phyloP scores from a whole-genome alignment of 2,888 invertebrate genomes.

The Vanessa cardui region DNA sequence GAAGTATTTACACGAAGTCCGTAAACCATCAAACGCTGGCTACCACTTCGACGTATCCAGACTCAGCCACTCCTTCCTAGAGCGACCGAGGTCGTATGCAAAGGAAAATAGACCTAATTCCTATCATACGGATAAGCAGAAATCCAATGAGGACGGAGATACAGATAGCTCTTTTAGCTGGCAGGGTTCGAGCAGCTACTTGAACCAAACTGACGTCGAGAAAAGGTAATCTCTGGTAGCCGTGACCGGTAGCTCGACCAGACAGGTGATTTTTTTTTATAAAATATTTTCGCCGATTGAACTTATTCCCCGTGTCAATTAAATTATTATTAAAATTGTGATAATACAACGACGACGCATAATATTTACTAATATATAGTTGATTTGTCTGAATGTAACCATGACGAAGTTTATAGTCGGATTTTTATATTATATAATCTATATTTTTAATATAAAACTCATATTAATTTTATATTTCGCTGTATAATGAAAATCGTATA shows the following conservation, averaged over 20 bases:
- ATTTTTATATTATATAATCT: not conserved
- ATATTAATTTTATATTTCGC: not conserved
- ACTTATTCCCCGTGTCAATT: not conserved
- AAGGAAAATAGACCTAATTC: conserved; percentile 53
- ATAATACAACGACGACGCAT: not conserved
- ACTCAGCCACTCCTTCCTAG: conserved; percentile 55
- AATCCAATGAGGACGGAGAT: conserved; percentile 64
- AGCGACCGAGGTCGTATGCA: conserved; percentile 52
- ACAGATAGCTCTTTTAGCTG: conserved; percentile 76
- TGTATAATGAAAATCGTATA: conserved; percentile 1
- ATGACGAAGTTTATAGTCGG: not conserved
- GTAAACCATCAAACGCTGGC: conserved; percentile 74
- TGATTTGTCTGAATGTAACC: not conserved
- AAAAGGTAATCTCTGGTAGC: conserved; percentile 6
- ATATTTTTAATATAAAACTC: not conserved
- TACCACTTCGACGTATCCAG: conserved; percentile 70
- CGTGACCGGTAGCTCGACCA: not conserved
- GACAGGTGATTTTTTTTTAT: not conserved
- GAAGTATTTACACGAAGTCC: conserved; percentile 71
- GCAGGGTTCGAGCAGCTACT: conserved; percentile 63
- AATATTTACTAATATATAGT: not conserved
- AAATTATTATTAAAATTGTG: not conserved
- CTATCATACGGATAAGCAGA: conserved; percentile 47
- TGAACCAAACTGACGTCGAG: conserved; percentile 43
- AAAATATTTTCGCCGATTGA: not conserved